Base-by-base conservation (phyloP, 2,888 invertebrate species). In the Chrysomela aeneicollis region DNA sequence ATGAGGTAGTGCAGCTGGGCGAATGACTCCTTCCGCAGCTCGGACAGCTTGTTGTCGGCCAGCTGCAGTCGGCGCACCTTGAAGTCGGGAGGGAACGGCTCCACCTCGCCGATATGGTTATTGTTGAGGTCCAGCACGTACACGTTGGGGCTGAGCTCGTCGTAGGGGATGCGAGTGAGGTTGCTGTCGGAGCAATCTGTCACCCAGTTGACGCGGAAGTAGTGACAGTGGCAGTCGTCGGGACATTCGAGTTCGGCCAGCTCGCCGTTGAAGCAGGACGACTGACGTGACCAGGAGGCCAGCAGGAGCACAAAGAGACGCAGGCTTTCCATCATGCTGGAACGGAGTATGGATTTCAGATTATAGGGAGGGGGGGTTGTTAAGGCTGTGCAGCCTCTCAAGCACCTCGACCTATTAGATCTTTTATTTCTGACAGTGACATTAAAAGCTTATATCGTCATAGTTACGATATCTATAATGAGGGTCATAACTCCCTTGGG, bases 151-250 rank as follows among this genome's bases (percentile, higher is more conserved):
- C 90, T 90, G 63, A 91, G 85, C 74, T 90, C 90, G 59, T 88
- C 87, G 76, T 88, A 88, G 0, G 90, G 90, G 26, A 91, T 87
- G 66, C 86, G 85, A 0, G 90, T 90, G 62, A 91, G 85, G 81
- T 90, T 90, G 82, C 89, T 90, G 75, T 90, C 90, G 0, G 91
- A 91, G 75, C 91, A 91, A 77, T 91, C 91, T 1, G 90, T 90
- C 74, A 91, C 90, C 90, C 90, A 91, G 82, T 91, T 90, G 75
- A 90, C 87, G 66, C 90, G 86, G 82, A 89, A 90, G 82, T 90
- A 91, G 83, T 91, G 89, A 76, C 91, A 91, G 77, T 90, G 90
- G 77, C 91, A 91, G 73, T 90, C 90, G 70, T 88, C 89, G 0
- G 91, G 91, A 73, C 91, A 91, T 77, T 89, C 89, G 75, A 89